phyloP scores from a whole-genome alignment of 1,140 invertebrate species.

The Ips typographus region DNA sequence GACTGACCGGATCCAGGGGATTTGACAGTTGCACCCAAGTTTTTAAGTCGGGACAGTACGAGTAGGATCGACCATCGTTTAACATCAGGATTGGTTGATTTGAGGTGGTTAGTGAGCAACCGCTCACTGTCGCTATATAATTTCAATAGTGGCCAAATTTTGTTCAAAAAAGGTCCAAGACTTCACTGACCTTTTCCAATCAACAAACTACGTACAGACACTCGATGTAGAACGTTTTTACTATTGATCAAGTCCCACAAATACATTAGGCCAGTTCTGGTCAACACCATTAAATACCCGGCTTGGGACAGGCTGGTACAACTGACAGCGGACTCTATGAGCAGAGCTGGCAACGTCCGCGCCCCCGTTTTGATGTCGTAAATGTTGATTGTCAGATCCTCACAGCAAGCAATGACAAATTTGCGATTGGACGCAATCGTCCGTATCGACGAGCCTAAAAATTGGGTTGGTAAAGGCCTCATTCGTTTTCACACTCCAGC shows the following conservation, averaged over 20 bases:
- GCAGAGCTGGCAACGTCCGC: constrained; percentile 44
- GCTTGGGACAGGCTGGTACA: constrained; percentile 45
- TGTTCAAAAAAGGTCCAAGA: background rate
- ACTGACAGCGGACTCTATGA: constrained; percentile 48
- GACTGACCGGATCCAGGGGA: constrained; percentile 54
- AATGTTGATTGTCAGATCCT: constrained; percentile 48
- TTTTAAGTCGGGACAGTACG: constrained; percentile 63
- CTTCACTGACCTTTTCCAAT: constrained; percentile 51
- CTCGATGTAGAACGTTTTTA: constrained; percentile 47
- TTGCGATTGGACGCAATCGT: constrained; percentile 46
- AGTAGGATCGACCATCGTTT: constrained; percentile 68
- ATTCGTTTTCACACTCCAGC: too few species aligned
- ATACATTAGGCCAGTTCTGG: constrained; percentile 50
- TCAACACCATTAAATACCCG: constrained; percentile 48
- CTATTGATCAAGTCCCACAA: constrained; percentile 49
- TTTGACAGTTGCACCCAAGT: constrained; percentile 62
- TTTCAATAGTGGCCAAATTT: background rate
- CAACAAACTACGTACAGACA: constrained; percentile 55
- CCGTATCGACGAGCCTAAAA: constrained; percentile 40
- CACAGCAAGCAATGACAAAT: constrained; percentile 48
- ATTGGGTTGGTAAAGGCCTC: too few species aligned
- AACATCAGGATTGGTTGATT: constrained; percentile 66
- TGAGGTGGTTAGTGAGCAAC: constrained; percentile 61
- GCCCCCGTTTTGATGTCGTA: constrained; percentile 47
- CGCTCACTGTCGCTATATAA: constrained; percentile 58